Conservation (phyloP, 2,888 invertebrate species). For the Ophion slaviceki region DNA sequence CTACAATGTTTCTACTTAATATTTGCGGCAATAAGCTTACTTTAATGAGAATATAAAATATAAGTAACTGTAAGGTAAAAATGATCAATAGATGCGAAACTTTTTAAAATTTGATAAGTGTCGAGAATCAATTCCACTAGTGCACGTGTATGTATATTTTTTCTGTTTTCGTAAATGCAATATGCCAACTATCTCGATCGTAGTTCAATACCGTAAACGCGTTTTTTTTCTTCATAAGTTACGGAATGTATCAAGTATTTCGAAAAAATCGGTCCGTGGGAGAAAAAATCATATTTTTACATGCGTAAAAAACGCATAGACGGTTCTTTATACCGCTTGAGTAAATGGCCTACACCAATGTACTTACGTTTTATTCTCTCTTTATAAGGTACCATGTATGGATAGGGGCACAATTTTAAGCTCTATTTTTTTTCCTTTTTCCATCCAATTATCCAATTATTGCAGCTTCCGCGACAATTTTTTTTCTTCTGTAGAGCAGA, state of each 20-base stretch:
- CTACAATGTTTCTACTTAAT: too few species aligned
- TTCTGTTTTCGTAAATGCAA: constrained; percentile 23
- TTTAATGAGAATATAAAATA: too few species aligned
- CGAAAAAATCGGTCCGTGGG: not conserved
- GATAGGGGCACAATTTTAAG: not conserved
- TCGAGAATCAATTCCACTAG: too few species aligned
- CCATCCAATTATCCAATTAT: too few species aligned
- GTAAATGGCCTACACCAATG: constrained; percentile 10
- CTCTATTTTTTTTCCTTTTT: too few species aligned
- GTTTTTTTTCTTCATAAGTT: not conserved
- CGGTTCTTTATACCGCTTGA: constrained; percentile 11
- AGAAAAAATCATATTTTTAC: not conserved
- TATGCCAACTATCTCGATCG: constrained; percentile 32
- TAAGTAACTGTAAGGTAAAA: too few species aligned
- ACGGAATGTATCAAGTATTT: constrained; percentile 16
- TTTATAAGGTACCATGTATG: constrained; percentile 29
- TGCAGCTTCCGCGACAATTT: too few species aligned
- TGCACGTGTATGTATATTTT: not conserved
- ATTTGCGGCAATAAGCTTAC: too few species aligned
- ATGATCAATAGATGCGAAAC: too few species aligned
- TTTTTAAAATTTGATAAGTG: too few species aligned
- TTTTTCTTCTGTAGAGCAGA: too few species aligned
- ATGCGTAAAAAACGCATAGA: not conserved
- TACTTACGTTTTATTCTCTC: not conserved
- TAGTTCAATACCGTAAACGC: constrained; percentile 6